phyloP scores from a whole-genome alignment of 2,888 invertebrate species.

The Mechanitis messenoides region DNA sequence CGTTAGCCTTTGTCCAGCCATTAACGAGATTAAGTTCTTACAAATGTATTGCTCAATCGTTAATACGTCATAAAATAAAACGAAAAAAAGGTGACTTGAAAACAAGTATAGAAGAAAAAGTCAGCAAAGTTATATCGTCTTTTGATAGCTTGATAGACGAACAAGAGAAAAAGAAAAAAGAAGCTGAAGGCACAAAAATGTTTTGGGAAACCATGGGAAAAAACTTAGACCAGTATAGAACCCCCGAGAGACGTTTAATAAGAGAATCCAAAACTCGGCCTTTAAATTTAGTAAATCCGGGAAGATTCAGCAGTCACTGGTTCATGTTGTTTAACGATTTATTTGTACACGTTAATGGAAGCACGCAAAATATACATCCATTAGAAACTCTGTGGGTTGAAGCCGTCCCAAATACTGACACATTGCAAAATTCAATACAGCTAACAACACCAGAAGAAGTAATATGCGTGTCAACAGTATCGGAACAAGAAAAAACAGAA shows the following conservation, averaged over 20 bases:
- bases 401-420: constrained; percentile 80
- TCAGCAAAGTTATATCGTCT: constrained; percentile 76
- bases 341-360: constrained; percentile 84
- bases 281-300: constrained; percentile 81
- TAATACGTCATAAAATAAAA: constrained; percentile 68
- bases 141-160: constrained; percentile 80
- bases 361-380: constrained; percentile 80
- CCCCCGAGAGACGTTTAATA: constrained; percentile 83
- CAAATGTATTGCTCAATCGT: constrained; percentile 77
- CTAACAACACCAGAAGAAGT: constrained; percentile 88
- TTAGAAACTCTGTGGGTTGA: constrained; percentile 89
- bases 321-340: constrained; percentile 89
- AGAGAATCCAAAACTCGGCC: constrained; percentile 85
- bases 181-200: constrained; percentile 81
- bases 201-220: constrained; percentile 86
- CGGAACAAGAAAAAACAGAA: constrained; percentile 83
- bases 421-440: constrained; percentile 79
- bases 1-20: constrained; percentile 78
- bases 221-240: constrained; percentile 77
- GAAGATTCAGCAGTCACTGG: constrained; percentile 86
- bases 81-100: constrained; percentile 58
- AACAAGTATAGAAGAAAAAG: constrained; percentile 69
- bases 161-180: constrained; percentile 77
- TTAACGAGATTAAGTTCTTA: constrained; percentile 78
- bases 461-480: constrained; percentile 80